phyloP scores from a whole-genome alignment of 2,113 vertebrate genomes.

The Cryptomyrus ogoouensis region DNA sequence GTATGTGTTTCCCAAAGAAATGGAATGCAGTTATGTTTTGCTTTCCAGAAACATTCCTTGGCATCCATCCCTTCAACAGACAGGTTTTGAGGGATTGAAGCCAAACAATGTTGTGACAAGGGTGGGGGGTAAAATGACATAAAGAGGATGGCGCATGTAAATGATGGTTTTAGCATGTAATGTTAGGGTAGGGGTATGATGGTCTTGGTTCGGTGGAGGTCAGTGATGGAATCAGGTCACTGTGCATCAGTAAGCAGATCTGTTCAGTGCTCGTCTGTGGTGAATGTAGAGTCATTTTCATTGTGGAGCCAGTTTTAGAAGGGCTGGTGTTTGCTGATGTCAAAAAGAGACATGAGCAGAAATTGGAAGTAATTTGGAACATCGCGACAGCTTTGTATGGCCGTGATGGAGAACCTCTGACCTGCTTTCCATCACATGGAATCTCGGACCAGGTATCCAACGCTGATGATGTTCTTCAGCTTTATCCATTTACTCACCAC shows the following conservation, averaged over 20 bases:
- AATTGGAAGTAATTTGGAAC: background rate
- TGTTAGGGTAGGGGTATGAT: background rate
- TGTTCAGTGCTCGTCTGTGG: background rate
- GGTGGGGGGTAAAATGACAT: background rate
- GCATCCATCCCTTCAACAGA: background rate
- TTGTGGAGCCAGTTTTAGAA: background rate
- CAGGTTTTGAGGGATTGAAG: background rate
- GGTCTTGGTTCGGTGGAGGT: background rate
- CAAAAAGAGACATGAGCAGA: background rate
- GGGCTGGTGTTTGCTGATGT: background rate
- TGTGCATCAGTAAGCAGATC: background rate
- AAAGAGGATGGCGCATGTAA: background rate
- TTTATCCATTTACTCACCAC: background rate
- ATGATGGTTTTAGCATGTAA: background rate
- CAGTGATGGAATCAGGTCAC: background rate
- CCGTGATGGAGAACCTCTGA: background rate
- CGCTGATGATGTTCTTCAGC: background rate
- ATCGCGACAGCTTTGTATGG: background rate
- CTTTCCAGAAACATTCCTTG: constrained; percentile 9
- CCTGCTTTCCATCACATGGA: constrained; percentile 6
- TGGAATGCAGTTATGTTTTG: background rate
- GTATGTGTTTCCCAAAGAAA: background rate
- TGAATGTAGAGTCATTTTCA: background rate
- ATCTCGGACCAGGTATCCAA: background rate
- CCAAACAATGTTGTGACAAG: background rate